These are phyloP conservation scores for Clytia hemisphaerica DNA, from an alignment of 30 jellyfish, hydroid and myxozoan species.

Conservation along the genomic window DNA sequence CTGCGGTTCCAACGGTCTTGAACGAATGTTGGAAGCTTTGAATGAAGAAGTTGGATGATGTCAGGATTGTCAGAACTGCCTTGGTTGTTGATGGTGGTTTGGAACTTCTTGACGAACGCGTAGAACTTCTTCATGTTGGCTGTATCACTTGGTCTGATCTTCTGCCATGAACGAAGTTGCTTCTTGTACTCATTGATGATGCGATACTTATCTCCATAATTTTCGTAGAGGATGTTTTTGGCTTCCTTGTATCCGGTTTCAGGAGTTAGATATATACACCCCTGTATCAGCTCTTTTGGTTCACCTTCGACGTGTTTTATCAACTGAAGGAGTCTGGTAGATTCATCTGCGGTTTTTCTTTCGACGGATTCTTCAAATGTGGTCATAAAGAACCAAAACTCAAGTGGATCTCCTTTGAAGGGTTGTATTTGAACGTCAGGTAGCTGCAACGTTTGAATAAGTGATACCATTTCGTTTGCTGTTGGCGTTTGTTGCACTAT, in stretches of 20 bases:
- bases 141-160: too few species aligned
- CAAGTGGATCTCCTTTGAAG: slow-evolving; percentile 20
- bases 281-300: slow-evolving; percentile 26
- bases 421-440: slow-evolving; percentile 23
- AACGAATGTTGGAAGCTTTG: slow-evolving; percentile 7
- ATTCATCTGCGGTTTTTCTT: slow-evolving; percentile 11
- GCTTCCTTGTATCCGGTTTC: slow-evolving; percentile 22
- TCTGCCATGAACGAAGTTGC: neutral
- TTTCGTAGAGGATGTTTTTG: neutral
- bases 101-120: too few species aligned
- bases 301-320: slow-evolving; percentile 29
- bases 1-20: slow-evolving; percentile 20
- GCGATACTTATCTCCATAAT: neutral
- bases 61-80: neutral
- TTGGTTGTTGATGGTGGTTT: slow-evolving; percentile 3
- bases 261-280: slow-evolving; percentile 12
- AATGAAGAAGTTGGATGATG: neutral
- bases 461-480: too few species aligned
- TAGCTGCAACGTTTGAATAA: too few species aligned
- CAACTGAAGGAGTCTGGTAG: slow-evolving; percentile 22
- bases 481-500: too few species aligned
- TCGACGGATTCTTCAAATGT: slow-evolving; percentile 15
- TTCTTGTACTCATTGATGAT: neutral
- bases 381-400: slow-evolving; percentile 12
- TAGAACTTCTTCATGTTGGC: too few species aligned